Base-by-base conservation (phyloP, 1,140 invertebrate genomes). In the Platyscapa corneri region DNA sequence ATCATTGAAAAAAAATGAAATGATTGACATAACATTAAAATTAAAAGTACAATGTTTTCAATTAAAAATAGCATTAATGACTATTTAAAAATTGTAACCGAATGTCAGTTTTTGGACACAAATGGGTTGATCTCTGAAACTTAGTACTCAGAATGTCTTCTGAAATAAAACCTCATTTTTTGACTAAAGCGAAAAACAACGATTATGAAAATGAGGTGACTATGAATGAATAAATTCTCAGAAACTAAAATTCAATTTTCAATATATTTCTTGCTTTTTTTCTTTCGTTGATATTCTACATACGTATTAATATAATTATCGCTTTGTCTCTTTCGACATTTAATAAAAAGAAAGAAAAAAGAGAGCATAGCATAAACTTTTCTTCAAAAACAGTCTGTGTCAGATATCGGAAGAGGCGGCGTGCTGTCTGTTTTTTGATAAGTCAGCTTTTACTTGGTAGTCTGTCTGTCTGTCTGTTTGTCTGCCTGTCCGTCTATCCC, bases 341-440 rank as follows among this genome's bases (percentile, higher is more conserved):
- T 30, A 79, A 60, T 80, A 80, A 74, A 37, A 46, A 32, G 60
- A 30, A 70, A 70, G 16, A 60, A 56, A 32, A 82, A 34, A 74
- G n/a, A 32, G 7, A 74, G 76, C 30, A 76, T 5, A 76, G 75
- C 42, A 34, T 53, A 49, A 84, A 49, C 49, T 27, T 82, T 81
- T 74, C 83, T 80, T 67, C 23, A 49, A 82, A 85, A 81, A 70
- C 70, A 86, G 85, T 83, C 78, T 86, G 74, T 60, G 12, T 37
- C 30, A 82, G 85, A 86, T 82, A 86, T 72, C 46, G n/a, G 75
- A 12, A 67, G 23, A 20, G 85, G 85, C 81, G 81, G 81, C 85
- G 81, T n/a, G 81, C 85, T 80, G 85, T 86, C 85, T 86, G 81
- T 86, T 86, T 86, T 86, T 78, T 76, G 75, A 82, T 86, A 86